These are phyloP conservation scores for Corvus cornix DNA, from an alignment of 2,113 vertebrate species.

Conservation along the genomic window DNA sequence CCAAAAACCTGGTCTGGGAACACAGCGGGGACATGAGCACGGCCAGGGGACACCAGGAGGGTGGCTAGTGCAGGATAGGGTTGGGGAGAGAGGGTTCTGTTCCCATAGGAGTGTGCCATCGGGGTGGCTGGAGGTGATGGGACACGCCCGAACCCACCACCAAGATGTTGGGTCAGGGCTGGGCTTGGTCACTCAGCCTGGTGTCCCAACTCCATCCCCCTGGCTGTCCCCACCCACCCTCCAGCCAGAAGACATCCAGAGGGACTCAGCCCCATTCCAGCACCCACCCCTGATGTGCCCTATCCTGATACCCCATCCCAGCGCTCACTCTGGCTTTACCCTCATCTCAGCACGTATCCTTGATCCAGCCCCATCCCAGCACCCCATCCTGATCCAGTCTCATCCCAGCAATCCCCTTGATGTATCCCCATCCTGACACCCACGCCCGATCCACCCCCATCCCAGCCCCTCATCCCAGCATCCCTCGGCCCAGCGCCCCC, in stretches of 20 bases:
- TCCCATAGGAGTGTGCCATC: accelerated
- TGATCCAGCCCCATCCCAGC: too few relatives aligned
- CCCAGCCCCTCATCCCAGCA: background rate
- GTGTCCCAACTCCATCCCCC: background rate
- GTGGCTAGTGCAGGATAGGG: background rate
- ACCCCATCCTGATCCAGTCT: background rate
- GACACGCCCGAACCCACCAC: background rate
- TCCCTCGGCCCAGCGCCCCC: background rate
- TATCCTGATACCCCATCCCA: background rate
- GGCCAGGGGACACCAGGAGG: background rate
- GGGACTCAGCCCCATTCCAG: background rate
- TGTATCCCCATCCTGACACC: background rate
- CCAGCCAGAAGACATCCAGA: background rate
- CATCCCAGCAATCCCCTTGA: background rate
- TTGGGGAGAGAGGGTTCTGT: background rate
- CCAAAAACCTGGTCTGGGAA: conserved; percentile 91
- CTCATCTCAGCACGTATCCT: background rate
- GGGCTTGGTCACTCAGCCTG: background rate
- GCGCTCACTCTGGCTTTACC: background rate
- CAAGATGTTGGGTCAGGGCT: accelerated
- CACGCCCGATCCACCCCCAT: background rate
- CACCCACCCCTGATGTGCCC: conserved; percentile 49
- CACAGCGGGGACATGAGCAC: background rate
- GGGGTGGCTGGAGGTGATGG: background rate
- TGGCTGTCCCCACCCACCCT: background rate